These are phyloP conservation scores for Trichoplax adhaerens DNA, from an alignment of 37 sponge, comb jelly and placozoan genomes.

Conservation along the genomic window DNA sequence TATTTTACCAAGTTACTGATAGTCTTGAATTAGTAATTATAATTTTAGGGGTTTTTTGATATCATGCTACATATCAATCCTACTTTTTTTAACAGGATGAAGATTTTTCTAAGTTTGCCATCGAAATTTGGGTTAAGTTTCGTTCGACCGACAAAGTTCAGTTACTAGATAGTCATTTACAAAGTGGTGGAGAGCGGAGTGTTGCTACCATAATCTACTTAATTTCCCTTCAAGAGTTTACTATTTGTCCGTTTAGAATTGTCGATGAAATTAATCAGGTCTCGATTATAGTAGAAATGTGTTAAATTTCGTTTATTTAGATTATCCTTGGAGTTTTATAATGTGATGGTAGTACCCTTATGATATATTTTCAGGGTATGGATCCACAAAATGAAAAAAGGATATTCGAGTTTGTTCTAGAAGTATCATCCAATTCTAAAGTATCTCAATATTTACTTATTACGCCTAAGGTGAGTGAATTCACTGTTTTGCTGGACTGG, in stretches of 20 bases:
- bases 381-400: slow-evolving; percentile 83
- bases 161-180: slow-evolving; percentile 60
- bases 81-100: slow-evolving; percentile 10
- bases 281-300: background rate
- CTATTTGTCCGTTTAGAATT: slow-evolving; percentile 79
- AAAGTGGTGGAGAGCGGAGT: slow-evolving; percentile 95
- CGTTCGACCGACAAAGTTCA: slow-evolving; percentile 70
- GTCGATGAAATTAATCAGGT: slow-evolving; percentile 91
- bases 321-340: background rate
- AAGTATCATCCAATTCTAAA: slow-evolving; percentile 26
- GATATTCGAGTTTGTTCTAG: slow-evolving; percentile 82
- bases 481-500: too few species aligned
- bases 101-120: slow-evolving; percentile 75
- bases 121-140: slow-evolving; percentile 84
- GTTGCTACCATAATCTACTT: slow-evolving; percentile 97
- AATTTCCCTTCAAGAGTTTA: slow-evolving; percentile 82
- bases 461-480: slow-evolving; percentile 92
- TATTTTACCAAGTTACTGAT: too few species aligned
- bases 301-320: background rate
- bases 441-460: slow-evolving; percentile 96
- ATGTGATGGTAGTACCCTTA: background rate
- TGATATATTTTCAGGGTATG: slow-evolving; percentile 50
- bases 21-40: too few species aligned
- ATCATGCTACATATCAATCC: background rate
- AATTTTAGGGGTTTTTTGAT: too few species aligned